Conservation (phyloP, 2,797 vertebrate species). For the Sebastiscus tertius region DNA sequence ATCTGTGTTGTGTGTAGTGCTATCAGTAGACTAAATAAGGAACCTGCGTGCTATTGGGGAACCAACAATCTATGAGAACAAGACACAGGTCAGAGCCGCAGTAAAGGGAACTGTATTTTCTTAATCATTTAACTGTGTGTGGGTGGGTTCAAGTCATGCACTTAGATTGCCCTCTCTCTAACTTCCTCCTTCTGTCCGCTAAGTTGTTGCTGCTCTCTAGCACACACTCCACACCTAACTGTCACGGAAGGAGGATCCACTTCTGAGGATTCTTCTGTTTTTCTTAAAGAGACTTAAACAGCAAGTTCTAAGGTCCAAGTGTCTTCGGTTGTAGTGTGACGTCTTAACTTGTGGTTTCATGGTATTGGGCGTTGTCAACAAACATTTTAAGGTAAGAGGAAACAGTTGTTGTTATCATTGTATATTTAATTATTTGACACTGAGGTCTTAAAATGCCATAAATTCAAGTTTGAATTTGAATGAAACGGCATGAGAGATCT, state of each 20-base stretch:
- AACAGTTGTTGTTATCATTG: neutral
- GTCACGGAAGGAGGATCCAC: neutral
- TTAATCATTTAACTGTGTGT: neutral
- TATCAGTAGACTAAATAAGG: neutral
- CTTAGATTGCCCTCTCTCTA: neutral
- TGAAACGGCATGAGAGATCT: neutral
- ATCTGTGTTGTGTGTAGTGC: neutral
- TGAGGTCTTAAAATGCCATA: neutral
- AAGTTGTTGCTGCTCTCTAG: neutral
- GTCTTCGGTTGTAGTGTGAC: neutral
- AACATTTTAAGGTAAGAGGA: conserved; percentile 31
- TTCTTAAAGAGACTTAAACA: neutral
- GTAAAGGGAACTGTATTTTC: neutral
- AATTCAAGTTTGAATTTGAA: neutral
- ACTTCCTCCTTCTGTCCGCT: conserved; percentile 26
- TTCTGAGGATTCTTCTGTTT: neutral
- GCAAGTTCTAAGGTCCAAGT: neutral
- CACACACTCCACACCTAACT: neutral
- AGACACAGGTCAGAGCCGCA: neutral
- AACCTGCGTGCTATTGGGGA: neutral
- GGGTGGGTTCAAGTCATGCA: neutral
- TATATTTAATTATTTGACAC: neutral
- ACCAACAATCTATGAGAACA: neutral
- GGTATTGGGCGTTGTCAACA: neutral
- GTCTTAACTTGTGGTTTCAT: neutral